These are phyloP conservation scores for Drosophila asahinai DNA, from an alignment of 1,140 invertebrate species.

Conservation along the genomic window DNA sequence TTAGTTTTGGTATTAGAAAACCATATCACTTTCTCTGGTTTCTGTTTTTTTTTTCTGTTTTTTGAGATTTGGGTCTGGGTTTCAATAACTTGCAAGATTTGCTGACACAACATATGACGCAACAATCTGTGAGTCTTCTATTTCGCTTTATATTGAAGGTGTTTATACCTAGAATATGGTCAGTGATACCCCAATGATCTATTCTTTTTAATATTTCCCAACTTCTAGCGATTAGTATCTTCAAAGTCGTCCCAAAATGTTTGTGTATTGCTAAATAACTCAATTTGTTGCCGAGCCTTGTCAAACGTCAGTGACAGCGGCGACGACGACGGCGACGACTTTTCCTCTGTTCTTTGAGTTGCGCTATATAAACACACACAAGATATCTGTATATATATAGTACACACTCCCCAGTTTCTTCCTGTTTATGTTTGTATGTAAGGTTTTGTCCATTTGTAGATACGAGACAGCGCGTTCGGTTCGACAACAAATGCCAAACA, in stretches of 20 bases:
- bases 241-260: slow-evolving; percentile 10
- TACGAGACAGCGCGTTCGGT: slow-evolving; percentile 28
- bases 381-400: slow-evolving; percentile 11
- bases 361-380: slow-evolving; percentile 41
- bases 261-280: slow-evolving; percentile 60
- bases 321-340: slow-evolving; percentile 6
- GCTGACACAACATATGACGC: slow-evolving; percentile 57
- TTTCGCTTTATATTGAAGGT: neutral
- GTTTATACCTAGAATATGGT: neutral
- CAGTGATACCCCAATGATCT: too few relatives aligned
- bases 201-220: neutral
- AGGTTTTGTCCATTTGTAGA: slow-evolving; percentile 25
- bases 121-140: slow-evolving; percentile 35
- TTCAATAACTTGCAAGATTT: slow-evolving; percentile 22
- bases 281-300: slow-evolving; percentile 67
- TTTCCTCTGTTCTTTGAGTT: slow-evolving; percentile 31
- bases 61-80: slow-evolving; percentile 13
- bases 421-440: slow-evolving; percentile 34
- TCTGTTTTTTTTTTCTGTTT: slow-evolving; percentile 16
- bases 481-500: slow-evolving; percentile 70
- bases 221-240: slow-evolving; percentile 5
- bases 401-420: slow-evolving; percentile 23
- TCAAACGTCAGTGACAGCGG: slow-evolving; percentile 29
- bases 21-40: slow-evolving; percentile 32
- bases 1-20: slow-evolving; percentile 24